phyloP scores from a whole-genome alignment of 1,140 invertebrate genomes.

The Aphaenogaster ashmeadi region DNA sequence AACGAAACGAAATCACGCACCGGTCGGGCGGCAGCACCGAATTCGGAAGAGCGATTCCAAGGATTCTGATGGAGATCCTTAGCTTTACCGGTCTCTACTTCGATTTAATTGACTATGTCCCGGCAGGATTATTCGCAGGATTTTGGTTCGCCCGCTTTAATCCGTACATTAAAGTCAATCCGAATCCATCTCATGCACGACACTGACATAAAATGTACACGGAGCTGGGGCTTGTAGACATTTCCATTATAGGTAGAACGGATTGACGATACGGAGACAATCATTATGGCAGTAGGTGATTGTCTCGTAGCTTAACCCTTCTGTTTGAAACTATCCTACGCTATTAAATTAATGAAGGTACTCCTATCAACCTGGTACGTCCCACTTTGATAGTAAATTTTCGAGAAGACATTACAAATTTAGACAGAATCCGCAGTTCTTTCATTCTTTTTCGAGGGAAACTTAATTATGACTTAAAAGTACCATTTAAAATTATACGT shows the following conservation, averaged over 20 bases:
- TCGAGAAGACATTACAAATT: background rate
- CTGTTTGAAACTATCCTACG: background rate
- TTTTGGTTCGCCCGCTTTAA: slow-evolving; percentile 64
- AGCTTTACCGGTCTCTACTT: slow-evolving; percentile 20
- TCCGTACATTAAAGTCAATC: slow-evolving; percentile 68
- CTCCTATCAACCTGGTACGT: background rate
- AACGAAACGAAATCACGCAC: background rate
- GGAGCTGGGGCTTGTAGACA: slow-evolving; percentile 37
- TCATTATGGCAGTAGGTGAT: slow-evolving; percentile 32
- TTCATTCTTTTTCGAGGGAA: too few relatives aligned
- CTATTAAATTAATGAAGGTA: slow-evolving; percentile 6
- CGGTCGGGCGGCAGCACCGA: slow-evolving; percentile 23
- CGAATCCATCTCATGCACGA: slow-evolving; percentile 38
- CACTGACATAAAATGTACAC: slow-evolving; percentile 32
- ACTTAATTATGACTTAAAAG: background rate
- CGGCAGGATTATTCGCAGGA: slow-evolving; percentile 63
- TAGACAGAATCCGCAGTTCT: background rate
- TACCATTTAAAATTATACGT: background rate
- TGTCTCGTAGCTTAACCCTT: slow-evolving; percentile 28
- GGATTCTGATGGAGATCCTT: slow-evolving; percentile 59
- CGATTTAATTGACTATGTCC: slow-evolving; percentile 70
- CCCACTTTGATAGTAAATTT: background rate
- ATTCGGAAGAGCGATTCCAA: slow-evolving; percentile 45
- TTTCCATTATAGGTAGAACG: slow-evolving; percentile 50
- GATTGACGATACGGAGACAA: slow-evolving; percentile 38